phyloP scores from a whole-genome alignment of 37 sponge, comb jelly and placozoan genomes.

The Haliclona indistincta region DNA sequence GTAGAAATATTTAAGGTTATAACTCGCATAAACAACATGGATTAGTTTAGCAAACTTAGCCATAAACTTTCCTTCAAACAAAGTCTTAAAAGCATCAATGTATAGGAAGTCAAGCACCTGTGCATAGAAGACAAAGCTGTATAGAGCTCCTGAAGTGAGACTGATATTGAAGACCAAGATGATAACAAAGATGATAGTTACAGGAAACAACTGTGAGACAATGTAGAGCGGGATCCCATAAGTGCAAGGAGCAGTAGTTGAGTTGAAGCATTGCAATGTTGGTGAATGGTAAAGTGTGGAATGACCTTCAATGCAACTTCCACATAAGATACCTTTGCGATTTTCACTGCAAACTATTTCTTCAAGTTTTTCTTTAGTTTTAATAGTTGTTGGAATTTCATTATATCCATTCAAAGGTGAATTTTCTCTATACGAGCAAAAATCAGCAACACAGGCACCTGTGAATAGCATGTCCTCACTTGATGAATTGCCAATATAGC shows the following conservation, averaged over 20 bases:
- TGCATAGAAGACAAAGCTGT: constrained; percentile 43
- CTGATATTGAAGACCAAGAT: constrained; percentile 44
- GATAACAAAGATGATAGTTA: constrained; percentile 34
- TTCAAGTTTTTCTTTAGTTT: not conserved
- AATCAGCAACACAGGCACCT: not conserved
- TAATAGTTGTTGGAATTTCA: constrained; percentile 1
- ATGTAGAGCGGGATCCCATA: constrained; percentile 44
- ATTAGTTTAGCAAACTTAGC: not conserved
- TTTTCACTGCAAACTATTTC: constrained; percentile 9
- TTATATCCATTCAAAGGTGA: not conserved
- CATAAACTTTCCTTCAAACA: not conserved
- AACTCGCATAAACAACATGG: constrained; percentile 6
- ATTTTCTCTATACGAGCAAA: not conserved
- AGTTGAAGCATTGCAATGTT: constrained; percentile 18
- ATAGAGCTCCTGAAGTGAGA: constrained; percentile 35
- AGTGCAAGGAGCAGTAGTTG: not conserved
- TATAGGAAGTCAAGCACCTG: constrained; percentile 20
- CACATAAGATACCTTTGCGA: constrained; percentile 27
- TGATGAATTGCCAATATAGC: constrained; percentile 11
- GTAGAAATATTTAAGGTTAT: constrained; percentile 18
- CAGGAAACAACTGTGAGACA: constrained; percentile 29
- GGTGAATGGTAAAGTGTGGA: constrained; percentile 22
- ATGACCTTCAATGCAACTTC: constrained; percentile 14
- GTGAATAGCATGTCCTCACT: constrained; percentile 10
- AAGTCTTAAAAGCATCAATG: not conserved